These are phyloP conservation scores for Aeoliscus strigatus DNA, from an alignment of 2,797 vertebrate species.

Conservation along the genomic window DNA sequence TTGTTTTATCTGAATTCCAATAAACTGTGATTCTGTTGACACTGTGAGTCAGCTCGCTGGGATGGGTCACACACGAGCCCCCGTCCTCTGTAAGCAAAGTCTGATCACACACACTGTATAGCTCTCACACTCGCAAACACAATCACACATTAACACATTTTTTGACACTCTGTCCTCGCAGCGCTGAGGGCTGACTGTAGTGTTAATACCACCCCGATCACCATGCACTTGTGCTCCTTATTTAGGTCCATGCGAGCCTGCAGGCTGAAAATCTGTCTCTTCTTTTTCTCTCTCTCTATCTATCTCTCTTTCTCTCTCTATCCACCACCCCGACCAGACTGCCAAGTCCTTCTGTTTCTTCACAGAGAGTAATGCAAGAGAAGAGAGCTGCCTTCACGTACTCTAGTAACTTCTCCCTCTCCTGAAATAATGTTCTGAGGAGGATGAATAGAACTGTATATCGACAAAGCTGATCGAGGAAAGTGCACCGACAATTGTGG, in stretches of 20 bases:
- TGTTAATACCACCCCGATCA: conserved; percentile 50
- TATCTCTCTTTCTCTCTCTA: conserved; percentile 30
- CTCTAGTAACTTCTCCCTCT: conserved; percentile 29
- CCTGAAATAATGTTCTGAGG: too few species aligned
- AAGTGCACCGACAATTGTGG: too few species aligned
- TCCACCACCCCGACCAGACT: conserved; percentile 29
- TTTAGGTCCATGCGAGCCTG: conserved; percentile 56
- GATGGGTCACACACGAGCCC: conserved; percentile 10
- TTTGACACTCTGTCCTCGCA: conserved; percentile 32
- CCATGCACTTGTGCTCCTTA: conserved; percentile 55
- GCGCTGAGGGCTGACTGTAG: conserved; percentile 30
- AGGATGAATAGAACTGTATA: too few species aligned
- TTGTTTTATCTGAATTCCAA: conserved; percentile 46
- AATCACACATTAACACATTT: conserved; percentile 13
- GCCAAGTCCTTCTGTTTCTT: conserved; percentile 38
- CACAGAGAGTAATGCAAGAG: conserved; percentile 29
- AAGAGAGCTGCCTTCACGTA: conserved; percentile 32
- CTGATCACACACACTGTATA: conserved; percentile 3
- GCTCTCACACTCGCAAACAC: conserved; percentile 10
- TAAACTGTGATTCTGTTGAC: conserved; percentile 48
- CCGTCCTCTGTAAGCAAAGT: conserved; percentile 17
- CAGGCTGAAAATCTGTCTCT: conserved; percentile 61
- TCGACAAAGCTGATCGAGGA: too few species aligned
- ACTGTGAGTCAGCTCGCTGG: conserved; percentile 29
- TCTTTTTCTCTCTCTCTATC: too few species aligned